Conservation (phyloP, 2,113 vertebrate species). For the Peromyscus leucopus region DNA sequence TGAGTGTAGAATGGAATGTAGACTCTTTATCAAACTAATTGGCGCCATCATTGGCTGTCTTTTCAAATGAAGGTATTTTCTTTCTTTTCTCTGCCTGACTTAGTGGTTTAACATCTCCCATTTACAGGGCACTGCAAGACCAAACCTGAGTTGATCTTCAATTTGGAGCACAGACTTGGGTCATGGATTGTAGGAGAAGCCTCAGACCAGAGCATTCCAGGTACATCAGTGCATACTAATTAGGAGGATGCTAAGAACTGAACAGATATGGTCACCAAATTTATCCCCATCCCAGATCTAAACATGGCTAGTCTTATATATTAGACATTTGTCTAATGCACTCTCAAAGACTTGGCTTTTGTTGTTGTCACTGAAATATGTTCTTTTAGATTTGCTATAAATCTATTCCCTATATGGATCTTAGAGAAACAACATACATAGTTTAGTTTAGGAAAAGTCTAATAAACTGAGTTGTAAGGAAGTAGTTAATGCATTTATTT, state of each 20-base stretch:
- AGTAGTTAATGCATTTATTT: neutral
- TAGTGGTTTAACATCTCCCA: neutral
- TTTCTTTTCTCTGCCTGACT: neutral
- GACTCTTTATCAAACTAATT: neutral
- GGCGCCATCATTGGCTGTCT: neutral
- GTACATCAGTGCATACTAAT: neutral
- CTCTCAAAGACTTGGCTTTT: neutral
- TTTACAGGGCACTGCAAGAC: neutral
- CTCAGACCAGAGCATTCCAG: neutral
- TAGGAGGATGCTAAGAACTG: neutral
- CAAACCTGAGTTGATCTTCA: conserved; percentile 39
- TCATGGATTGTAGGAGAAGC: conserved; percentile 6
- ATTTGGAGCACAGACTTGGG: conserved; percentile 7
- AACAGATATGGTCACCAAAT: neutral
- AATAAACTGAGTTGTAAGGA: neutral
- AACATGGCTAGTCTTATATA: neutral
- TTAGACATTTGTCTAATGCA: neutral
- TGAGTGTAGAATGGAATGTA: neutral
- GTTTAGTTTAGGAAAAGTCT: neutral
- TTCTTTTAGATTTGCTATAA: neutral
- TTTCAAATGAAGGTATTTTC: neutral
- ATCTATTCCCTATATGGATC: neutral
- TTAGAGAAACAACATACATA: neutral
- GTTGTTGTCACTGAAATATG: neutral
- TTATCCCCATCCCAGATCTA: neutral